Conservation (phyloP, 2,888 invertebrate species). For the Halictus ligatus region DNA sequence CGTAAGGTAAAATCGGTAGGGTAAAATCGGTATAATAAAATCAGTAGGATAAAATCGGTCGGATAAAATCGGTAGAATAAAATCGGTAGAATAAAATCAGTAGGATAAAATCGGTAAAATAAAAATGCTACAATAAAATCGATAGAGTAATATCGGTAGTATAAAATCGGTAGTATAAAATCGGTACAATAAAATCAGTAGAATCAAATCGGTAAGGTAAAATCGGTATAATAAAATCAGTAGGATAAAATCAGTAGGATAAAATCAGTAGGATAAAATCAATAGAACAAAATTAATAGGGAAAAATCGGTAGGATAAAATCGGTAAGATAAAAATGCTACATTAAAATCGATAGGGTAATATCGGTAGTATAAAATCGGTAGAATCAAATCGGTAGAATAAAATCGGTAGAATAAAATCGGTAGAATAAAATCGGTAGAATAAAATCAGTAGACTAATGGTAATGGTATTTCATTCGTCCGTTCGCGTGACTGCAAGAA, state of each 20-base stretch:
- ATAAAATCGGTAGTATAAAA: too few species aligned
- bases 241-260: too few species aligned
- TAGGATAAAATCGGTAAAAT: neutral
- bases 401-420: neutral
- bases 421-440: rapidly evolving
- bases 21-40: neutral
- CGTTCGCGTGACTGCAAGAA: neutral
- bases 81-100: neutral
- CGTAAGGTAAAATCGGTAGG: neutral
- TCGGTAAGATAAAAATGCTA: too few species aligned
- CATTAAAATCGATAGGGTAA: too few species aligned
- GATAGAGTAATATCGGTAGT: too few species aligned
- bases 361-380: neutral
- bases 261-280: too few species aligned
- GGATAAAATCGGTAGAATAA: neutral
- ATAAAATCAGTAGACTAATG: neutral
- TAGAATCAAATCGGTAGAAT: neutral
- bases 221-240: too few species aligned
- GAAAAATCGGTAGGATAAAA: neutral
- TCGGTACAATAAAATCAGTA: too few species aligned
- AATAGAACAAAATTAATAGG: neutral
- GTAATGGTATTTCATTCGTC: neutral
- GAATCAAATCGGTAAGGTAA: too few species aligned
- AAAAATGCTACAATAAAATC: neutral
- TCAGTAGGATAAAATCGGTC: neutral